phyloP scores from a whole-genome alignment of 2,888 invertebrate genomes.

The Spatulosminthurus flaviceps region DNA sequence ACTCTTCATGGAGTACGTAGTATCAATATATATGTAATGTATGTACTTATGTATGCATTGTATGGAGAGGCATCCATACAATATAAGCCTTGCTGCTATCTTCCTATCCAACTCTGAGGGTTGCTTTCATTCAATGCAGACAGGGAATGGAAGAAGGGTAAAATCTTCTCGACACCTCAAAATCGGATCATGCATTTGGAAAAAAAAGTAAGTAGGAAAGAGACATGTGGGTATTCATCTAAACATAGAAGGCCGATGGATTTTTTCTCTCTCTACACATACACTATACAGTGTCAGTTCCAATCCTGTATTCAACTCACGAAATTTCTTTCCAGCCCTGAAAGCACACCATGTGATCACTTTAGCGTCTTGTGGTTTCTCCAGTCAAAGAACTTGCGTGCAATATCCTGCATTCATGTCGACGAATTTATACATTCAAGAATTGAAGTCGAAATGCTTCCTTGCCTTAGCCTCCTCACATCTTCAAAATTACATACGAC shows the following conservation, averaged over 20 bases:
- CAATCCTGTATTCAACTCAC: slow-evolving; percentile 49
- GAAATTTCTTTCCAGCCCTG: slow-evolving; percentile 44
- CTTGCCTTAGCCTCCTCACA: not conserved
- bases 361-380: slow-evolving; percentile 48
- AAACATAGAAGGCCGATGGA: slow-evolving; percentile 37
- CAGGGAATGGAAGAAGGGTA: not conserved
- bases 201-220: slow-evolving; percentile 25
- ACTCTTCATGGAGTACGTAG: too few species aligned
- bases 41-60: too few species aligned
- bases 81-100: too few species aligned
- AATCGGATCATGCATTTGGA: slow-evolving; percentile 42
- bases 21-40: too few species aligned
- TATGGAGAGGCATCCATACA: too few species aligned
- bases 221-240: slow-evolving; percentile 42
- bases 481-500: not conserved
- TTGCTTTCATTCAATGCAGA: not conserved
- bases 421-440: not conserved
- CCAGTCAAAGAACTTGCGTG: slow-evolving; percentile 44
- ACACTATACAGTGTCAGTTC: not conserved
- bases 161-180: slow-evolving; percentile 27
- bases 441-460: not conserved
- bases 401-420: slow-evolving; percentile 19
- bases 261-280: slow-evolving; percentile 34
- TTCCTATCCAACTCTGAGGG: not conserved
- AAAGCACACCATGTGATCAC: slow-evolving; percentile 43